Base-by-base conservation (phyloP, 2,797 vertebrate genomes). In the Muraenolepis orangiensis region DNA sequence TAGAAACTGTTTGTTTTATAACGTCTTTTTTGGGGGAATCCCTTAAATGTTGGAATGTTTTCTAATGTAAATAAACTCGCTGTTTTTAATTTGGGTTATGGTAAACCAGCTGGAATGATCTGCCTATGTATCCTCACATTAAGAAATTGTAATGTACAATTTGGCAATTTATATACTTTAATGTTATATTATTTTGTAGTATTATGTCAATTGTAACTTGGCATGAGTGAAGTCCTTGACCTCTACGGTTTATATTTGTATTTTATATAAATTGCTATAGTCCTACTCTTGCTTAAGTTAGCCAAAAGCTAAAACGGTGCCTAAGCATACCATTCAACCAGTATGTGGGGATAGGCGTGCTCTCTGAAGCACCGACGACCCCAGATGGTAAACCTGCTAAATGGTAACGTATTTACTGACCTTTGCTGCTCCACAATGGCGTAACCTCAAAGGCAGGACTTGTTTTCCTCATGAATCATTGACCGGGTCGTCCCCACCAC, bases 1-100 rank as follows among this genome's bases (percentile, higher is more conserved):
- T 26, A 64, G n/a, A 64, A 64, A 6, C 69, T 80, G 68, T 80
- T 32, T 18, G 18, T 31, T 67, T 64, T 28, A 64, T 23, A 64
- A 64, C 61, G 6, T 66, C 23, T 57, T 3, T n/a, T 57, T 57
- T 10, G 51, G 51, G 42, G 20, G 26, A 30, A 30, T 66, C 11
- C 23, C 28, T 11, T 10, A 29, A 31, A 67, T 67, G 66, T 67
- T 67, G 14, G 29, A 66, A 30, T 67, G 66, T 67, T 29, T 31
- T 29, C 14, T 29, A 4, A 67, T 67, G 29, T 29, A 6, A 67
- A 67, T 67, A 67, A 67, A 67, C 30, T 31, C 6, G 16, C 29
- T 30, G 26, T 14, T 67, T 67, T 31, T 18, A 13, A 67, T 18
- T 31, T 67, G 29, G 28, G 30, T 67, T 67, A 30, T 18, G 30